Conservation (phyloP, 2,113 vertebrate genomes). For the Argyrosomus japonicus region DNA sequence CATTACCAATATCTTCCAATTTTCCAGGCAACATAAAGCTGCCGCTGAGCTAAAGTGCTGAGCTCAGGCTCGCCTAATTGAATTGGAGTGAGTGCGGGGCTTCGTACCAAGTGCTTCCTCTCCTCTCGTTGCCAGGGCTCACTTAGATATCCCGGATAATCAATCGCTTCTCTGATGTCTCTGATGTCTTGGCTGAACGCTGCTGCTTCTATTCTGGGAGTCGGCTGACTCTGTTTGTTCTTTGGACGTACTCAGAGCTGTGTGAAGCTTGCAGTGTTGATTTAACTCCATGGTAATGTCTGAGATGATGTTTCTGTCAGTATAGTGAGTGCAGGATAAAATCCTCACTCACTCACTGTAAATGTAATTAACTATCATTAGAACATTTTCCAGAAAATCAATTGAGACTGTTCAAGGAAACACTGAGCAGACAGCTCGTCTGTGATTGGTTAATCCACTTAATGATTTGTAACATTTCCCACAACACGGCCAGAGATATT, state of each 20-base stretch:
- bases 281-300: neutral
- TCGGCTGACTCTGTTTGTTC: constrained; percentile 12
- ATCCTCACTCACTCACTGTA: neutral
- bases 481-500: neutral
- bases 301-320: neutral
- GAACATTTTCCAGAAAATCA: neutral
- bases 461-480: neutral
- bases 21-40: constrained; percentile 49
- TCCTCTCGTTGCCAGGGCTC: constrained; percentile 31
- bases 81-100: constrained; percentile 58
- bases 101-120: constrained; percentile 54
- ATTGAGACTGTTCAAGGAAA: neutral
- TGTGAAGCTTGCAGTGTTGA: neutral
- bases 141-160: constrained; percentile 63
- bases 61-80: constrained; percentile 60
- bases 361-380: neutral
- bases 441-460: neutral
- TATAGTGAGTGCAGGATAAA: neutral
- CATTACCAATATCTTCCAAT: constrained; percentile 61
- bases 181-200: constrained; percentile 39
- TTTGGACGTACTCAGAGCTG: neutral
- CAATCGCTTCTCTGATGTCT: constrained; percentile 57
- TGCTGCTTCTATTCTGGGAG: constrained; percentile 53
- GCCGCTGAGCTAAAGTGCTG: constrained; percentile 61
- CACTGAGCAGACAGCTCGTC: neutral